phyloP scores from a whole-genome alignment of 2,797 vertebrate species.

The Vireo griseus region DNA sequence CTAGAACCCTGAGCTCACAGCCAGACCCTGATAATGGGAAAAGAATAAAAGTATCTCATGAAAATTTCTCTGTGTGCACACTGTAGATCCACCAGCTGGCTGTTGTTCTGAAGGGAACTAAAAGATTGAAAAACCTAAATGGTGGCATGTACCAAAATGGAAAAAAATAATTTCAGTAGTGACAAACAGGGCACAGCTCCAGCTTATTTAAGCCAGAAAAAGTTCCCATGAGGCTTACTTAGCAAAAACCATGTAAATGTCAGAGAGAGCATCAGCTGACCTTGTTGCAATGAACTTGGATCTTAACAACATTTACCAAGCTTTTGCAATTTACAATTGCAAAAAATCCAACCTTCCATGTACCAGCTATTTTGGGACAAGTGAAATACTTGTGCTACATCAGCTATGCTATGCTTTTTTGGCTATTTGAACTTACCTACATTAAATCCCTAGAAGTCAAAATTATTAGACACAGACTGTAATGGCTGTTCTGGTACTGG shows the following conservation, averaged over 20 bases:
- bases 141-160: not conserved
- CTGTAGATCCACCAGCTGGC: not conserved
- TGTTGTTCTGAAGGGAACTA: not conserved
- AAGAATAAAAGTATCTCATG: not conserved
- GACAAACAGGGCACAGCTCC: not conserved
- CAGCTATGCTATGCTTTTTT: not conserved
- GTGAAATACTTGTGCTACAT: not conserved
- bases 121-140: not conserved
- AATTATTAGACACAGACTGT: not conserved
- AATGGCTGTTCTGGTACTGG: not conserved
- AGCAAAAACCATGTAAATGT: not conserved
- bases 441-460: not conserved
- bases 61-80: not conserved
- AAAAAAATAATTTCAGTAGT: not conserved
- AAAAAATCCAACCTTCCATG: not conserved
- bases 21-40: not conserved
- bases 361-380: not conserved
- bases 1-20: not conserved
- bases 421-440: not conserved
- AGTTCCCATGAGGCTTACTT: not conserved
- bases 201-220: not conserved
- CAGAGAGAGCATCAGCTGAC: not conserved
- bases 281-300: not conserved
- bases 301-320: not conserved
- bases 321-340: not conserved